Percentiles rank a stretch among this genome's conserved stretches.
Evolutionary conservation across 2,113 vertebrate species (phyloP).

Genomic region (Apodemus sylvaticus): DNA sequence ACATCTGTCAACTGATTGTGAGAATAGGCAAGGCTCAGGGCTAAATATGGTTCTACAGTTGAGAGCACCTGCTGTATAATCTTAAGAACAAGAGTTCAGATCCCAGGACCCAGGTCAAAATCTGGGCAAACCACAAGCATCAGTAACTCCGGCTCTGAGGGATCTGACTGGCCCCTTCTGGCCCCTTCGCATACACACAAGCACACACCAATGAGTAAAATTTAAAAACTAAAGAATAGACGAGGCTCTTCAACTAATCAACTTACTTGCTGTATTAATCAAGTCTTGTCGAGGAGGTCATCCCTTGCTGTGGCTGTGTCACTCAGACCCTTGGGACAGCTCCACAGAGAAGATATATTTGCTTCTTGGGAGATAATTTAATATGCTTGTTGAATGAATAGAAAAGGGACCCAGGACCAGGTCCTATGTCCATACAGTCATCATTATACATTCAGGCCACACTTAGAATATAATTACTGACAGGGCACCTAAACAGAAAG

Average conservation of each 20-base stretch:
- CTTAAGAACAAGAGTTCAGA: neutral
- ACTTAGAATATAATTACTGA: conserved; percentile 33
- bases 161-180: neutral
- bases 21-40: neutral
- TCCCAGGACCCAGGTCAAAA: neutral
- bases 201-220: neutral
- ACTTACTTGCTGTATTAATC: neutral
- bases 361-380: neutral
- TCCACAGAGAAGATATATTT: neutral
- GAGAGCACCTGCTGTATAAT: neutral
- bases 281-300: neutral
- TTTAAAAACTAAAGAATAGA: neutral
- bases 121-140: no score
- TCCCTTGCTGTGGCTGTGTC: neutral
- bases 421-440: neutral
- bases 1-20: conserved; percentile 3
- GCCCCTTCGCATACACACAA: neutral
- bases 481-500: neutral
- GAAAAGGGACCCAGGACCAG: neutral
- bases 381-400: conserved; percentile 5
- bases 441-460: neutral
- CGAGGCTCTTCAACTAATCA: neutral
- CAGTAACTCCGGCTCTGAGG: neutral
- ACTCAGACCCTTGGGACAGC: neutral
- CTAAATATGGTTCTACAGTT: no score